Conservation (phyloP, 2,113 vertebrate species). For the Hylia prasina region DNA sequence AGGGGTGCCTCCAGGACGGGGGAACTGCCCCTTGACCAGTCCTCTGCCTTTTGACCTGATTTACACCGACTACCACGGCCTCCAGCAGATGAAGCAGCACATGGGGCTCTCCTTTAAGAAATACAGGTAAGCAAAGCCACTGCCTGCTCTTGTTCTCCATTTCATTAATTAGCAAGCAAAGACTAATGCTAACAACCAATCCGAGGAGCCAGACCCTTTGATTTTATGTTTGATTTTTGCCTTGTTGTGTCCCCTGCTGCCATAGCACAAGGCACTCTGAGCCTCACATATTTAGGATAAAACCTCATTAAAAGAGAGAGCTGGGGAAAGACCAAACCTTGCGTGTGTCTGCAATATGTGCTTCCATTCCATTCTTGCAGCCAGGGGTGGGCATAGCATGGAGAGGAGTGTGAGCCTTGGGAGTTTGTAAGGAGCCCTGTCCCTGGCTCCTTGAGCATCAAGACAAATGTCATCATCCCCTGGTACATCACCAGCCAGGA, state of each 20-base stretch:
- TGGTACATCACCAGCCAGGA: constrained; percentile 44
- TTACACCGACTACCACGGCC: constrained; percentile 95
- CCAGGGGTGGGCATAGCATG: neutral
- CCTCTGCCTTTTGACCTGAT: constrained; percentile 94
- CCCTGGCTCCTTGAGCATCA: neutral
- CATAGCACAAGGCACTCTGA: rapidly evolving
- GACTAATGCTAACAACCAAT: neutral
- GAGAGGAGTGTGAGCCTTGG: neutral
- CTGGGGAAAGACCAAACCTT: neutral
- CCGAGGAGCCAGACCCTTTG: neutral
- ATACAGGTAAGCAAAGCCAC: constrained; percentile 84
- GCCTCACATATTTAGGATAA: neutral
- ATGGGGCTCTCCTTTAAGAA: constrained; percentile 96
- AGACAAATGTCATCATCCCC: neutral
- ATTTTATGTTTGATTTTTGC: neutral
- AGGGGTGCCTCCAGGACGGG: constrained; percentile 94
- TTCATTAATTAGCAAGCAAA: neutral
- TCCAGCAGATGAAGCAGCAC: constrained; percentile 97
- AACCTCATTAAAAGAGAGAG: neutral
- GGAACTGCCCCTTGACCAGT: constrained; percentile 89
- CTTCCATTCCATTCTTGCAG: neutral
- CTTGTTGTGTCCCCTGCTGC: neutral
- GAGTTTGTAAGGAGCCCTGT: neutral
- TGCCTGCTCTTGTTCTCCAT: neutral
- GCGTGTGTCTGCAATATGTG: neutral